Percentiles rank a stretch among this genome's conserved stretches.
phyloP scores from a whole-genome alignment of 2,797 vertebrate genomes.

The Taenioides sp. region DNA sequence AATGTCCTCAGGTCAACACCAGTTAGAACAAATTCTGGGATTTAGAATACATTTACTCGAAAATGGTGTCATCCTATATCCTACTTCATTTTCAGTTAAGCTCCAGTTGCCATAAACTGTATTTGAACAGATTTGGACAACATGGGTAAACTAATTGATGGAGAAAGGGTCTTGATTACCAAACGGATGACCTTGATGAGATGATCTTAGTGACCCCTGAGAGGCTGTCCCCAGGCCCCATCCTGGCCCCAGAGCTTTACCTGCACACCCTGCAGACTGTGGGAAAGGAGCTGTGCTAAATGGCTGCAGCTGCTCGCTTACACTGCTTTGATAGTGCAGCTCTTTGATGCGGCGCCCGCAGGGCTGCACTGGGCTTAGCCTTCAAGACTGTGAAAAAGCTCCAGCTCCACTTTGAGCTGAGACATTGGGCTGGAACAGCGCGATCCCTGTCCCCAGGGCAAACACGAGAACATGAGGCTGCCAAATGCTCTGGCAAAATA shows the following conservation, averaged over 20 bases:
- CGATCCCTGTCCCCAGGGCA: conserved; percentile 41
- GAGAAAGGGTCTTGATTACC: background rate
- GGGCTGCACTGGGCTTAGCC: conserved; percentile 57
- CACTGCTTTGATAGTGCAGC: conserved; percentile 56
- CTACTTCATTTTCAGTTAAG: background rate
- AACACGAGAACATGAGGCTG: conserved; percentile 35
- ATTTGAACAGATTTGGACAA: background rate
- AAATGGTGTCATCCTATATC: background rate
- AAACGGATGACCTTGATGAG: conserved; percentile 13
- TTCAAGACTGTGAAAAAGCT: conserved; percentile 48
- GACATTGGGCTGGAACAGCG: conserved; percentile 33
- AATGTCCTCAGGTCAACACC: background rate
- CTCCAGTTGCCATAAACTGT: background rate
- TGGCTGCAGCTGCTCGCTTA: conserved; percentile 52
- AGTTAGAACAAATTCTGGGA: background rate
- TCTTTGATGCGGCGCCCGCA: conserved; percentile 53
- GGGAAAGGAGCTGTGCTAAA: conserved; percentile 38
- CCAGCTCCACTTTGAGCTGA: conserved; percentile 43
- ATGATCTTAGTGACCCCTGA: background rate
- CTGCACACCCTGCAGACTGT: conserved; percentile 39
- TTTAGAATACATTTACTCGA: background rate
- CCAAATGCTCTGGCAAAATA: conserved; percentile 31
- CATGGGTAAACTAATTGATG: background rate
- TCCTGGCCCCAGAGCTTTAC: conserved; percentile 34
- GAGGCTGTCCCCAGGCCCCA: background rate